Conservation (phyloP, 1,140 invertebrate species). For the Drosophila punjabiensis region DNA sequence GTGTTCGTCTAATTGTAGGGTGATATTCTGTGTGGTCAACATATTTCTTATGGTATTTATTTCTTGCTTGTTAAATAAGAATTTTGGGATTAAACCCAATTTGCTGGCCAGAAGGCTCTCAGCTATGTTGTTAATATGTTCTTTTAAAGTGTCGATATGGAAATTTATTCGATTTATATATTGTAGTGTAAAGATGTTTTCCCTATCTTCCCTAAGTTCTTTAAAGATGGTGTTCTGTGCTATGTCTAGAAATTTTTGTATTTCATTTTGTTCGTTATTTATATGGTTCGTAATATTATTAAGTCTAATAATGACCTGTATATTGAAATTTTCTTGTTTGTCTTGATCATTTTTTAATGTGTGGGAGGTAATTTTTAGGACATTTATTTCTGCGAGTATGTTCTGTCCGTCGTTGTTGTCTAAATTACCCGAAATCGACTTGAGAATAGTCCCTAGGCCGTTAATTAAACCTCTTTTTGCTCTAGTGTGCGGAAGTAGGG, state of each 20-base stretch:
- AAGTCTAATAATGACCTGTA: not conserved
- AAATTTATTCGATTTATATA: too few relatives aligned
- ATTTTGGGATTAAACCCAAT: slow-evolving; percentile 17
- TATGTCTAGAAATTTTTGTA: slow-evolving; percentile 1
- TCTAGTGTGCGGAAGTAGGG: not conserved
- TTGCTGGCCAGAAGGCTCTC: slow-evolving; percentile 21
- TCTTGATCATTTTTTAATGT: not conserved
- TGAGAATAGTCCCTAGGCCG: slow-evolving; percentile 2
- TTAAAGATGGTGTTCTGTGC: slow-evolving; percentile 9
- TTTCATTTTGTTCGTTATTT: slow-evolving; percentile 2
- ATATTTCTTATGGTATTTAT: slow-evolving; percentile 4
- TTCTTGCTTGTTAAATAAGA: not conserved
- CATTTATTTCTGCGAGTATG: not conserved
- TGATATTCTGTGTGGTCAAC: slow-evolving; percentile 1
- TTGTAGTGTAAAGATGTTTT: too few relatives aligned
- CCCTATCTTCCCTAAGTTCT: too few relatives aligned
- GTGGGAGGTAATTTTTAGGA: not conserved
- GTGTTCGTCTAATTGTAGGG: slow-evolving; percentile 5
- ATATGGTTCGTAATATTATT: slow-evolving; percentile 1
- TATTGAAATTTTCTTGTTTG: slow-evolving; percentile 4
- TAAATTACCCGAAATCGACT: slow-evolving; percentile 12
- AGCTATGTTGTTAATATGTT: slow-evolving; percentile 22
- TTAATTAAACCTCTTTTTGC: slow-evolving; percentile 11
- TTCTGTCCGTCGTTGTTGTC: slow-evolving; percentile 11
- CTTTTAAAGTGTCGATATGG: not conserved